phyloP scores from a whole-genome alignment of 1,140 invertebrate species.

The Papilio dardanus region DNA sequence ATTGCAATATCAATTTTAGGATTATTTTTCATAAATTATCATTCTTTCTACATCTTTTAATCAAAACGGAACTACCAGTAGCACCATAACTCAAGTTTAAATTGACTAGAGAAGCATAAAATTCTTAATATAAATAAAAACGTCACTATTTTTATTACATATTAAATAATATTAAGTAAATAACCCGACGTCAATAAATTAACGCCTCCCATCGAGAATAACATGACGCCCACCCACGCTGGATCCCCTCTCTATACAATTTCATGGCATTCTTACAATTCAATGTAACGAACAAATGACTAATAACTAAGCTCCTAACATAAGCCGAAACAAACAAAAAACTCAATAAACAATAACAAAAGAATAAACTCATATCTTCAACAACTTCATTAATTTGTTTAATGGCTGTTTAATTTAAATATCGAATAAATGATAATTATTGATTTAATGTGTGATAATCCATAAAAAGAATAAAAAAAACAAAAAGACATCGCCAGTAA shows the following conservation, averaged over 20 bases:
- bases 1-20: too few relatives aligned
- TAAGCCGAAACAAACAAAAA: slow-evolving; percentile 12
- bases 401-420: background rate
- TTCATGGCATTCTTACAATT: slow-evolving; percentile 67
- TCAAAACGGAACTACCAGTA: too few relatives aligned
- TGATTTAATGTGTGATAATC: background rate
- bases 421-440: background rate
- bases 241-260: slow-evolving; percentile 69
- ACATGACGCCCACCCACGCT: slow-evolving; percentile 64
- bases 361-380: background rate
- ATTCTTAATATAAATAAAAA: background rate
- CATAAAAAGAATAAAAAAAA: background rate
- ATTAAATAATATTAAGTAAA: slow-evolving; percentile 48
- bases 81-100: too few relatives aligned
- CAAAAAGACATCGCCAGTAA: background rate
- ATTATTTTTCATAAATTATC: too few relatives aligned
- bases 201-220: slow-evolving; percentile 68
- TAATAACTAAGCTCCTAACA: slow-evolving; percentile 49
- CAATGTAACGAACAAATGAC: slow-evolving; percentile 56
- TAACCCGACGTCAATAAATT: slow-evolving; percentile 60
- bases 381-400: background rate
- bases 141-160: background rate
- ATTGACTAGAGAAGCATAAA: too few relatives aligned
- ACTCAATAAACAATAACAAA: background rate
- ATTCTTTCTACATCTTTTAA: too few relatives aligned